Base-by-base conservation (phyloP, 2,797 vertebrate species). In the Chelon auratus region DNA sequence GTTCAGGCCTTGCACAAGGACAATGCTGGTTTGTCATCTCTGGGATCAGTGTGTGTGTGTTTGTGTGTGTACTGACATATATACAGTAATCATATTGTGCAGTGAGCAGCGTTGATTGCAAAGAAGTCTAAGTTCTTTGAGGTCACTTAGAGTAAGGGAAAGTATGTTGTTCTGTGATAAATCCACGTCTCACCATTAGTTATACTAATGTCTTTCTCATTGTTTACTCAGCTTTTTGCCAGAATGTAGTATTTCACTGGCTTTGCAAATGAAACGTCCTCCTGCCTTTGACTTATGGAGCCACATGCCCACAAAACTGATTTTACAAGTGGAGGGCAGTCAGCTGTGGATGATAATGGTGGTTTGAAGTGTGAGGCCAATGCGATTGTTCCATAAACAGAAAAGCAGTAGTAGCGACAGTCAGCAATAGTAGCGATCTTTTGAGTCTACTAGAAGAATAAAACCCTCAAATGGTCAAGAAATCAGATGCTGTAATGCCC, bases 11-110 rank as follows among this genome's bases (percentile, higher is more conserved):
- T 61, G 59, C 60, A 78, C 69, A 42, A 63, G 72, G 83, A 90
- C 87, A 92, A 89, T 82, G 82, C 71, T 68, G 88, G 76, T 87
- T 84, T 88, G 84, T 87, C 78, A 89, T 87, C 79, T 69, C 54
- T 72, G 71, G 48, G 58, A 79, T 73, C 62, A 64, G 24, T 33
- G 24, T 22, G 22, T 10, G 48, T 13, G 74, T 62, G 33, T 47
- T 47, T 37, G 45, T 59, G 22, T 10, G 48, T 13, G 74, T 62
- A 26, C 24, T 59, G 68, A 74, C 55, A 85, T 56, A 81, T 82
- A 75, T 85, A 87, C 81, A 89, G 78, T 78, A 69, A 70, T 80
- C 1, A 47, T 81, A 75, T 80, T 90, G 76, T 88, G 85, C 56
- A 22, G 56, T 72, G 48, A 53, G 14, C 30, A 50, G 53, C 8